Base-by-base conservation (phyloP, 2,797 vertebrate species). In the Amniataba percoides region DNA sequence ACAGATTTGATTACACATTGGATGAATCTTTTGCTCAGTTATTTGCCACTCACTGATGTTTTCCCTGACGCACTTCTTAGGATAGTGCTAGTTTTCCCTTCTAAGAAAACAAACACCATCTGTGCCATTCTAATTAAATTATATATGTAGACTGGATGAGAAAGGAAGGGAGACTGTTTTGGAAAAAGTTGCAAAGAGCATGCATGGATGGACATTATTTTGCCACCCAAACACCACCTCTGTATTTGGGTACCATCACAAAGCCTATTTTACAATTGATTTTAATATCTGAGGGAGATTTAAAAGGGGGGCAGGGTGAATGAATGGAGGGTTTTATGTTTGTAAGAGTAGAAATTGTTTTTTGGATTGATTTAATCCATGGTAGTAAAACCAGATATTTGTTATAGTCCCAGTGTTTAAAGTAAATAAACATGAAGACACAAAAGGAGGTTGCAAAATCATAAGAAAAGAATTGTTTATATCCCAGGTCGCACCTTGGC, bases 261-360 rank as follows among this genome's bases (percentile, higher is more conserved):
- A 56, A 51, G 12, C 49, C 8, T 18, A 14, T 68, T 69, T 49
- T 62, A 15, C 67, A 48, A 31, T 36, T 34, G 10, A 57, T 19
- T 72, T 4, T n/a, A 45, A 57, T 61, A 61, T 61, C 19, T 66
- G 18, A 42, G 34, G 48, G 21, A 19, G 2, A 52, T 63, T 27
- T 55, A 39, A 21, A 13, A 62, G 12, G 7, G 6, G 25, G 0
- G 1, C 18, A 10, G 16, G 14, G 43, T 43, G n/a, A 14, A 65
- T 60, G 21, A 15, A 60, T 75, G 9, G 12, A 5, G 5, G 13
- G n/a, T 25, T 36, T 62, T 57, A 14, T 42, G 5, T 62, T 6
- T 39, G 16, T 36, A 52, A 9, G 16, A 34, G 31, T n/a, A 42
- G 39, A 27, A 31, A 45, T 21, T 7, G 3, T 4, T 15, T 69